Evolutionary conservation across 23 tunicate species (phyloP).

Genomic region (Halocynthia aurantium): DNA sequence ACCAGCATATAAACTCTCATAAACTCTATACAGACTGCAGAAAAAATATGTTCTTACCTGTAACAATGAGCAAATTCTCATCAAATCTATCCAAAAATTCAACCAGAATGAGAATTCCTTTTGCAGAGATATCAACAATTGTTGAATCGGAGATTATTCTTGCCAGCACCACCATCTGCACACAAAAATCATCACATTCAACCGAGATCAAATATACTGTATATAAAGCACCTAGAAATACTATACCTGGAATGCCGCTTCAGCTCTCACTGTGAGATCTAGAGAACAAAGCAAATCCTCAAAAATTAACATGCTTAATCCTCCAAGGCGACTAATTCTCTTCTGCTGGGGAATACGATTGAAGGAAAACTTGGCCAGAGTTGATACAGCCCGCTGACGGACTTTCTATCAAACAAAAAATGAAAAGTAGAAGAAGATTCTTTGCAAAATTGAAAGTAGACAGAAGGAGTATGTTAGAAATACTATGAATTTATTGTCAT

Average conservation of each 20-base stretch:
- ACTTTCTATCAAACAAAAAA: neutral
- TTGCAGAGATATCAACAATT: conserved; percentile 72
- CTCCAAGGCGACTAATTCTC: conserved; percentile 43
- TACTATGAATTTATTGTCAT: neutral
- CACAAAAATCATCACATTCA: neutral
- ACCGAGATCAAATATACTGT: neutral
- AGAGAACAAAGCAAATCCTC: conserved; percentile 30
- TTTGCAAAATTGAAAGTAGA: neutral
- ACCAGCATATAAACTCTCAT: neutral
- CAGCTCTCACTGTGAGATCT: conserved; percentile 19
- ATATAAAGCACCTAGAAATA: neutral
- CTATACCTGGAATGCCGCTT: conserved; percentile 80
- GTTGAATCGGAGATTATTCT: conserved; percentile 35
- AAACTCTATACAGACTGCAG: neutral
- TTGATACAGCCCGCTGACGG: conserved; percentile 18
- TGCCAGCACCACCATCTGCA: conserved; percentile 66
- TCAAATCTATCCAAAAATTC: conserved; percentile 24
- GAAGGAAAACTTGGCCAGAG: conserved; percentile 55
- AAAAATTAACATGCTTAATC: conserved; percentile 19
- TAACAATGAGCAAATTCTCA: conserved; percentile 37
- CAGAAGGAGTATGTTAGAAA: too few species aligned
- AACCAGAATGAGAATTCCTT: conserved; percentile 69
- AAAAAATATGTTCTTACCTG: conserved; percentile 28
- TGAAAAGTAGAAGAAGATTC: neutral
- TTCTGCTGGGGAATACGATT: conserved; percentile 77